Percentiles rank a stretch among this genome's conserved stretches.
phyloP scores from a whole-genome alignment of 2,113 vertebrate genomes.

The Camelus dromedarius region DNA sequence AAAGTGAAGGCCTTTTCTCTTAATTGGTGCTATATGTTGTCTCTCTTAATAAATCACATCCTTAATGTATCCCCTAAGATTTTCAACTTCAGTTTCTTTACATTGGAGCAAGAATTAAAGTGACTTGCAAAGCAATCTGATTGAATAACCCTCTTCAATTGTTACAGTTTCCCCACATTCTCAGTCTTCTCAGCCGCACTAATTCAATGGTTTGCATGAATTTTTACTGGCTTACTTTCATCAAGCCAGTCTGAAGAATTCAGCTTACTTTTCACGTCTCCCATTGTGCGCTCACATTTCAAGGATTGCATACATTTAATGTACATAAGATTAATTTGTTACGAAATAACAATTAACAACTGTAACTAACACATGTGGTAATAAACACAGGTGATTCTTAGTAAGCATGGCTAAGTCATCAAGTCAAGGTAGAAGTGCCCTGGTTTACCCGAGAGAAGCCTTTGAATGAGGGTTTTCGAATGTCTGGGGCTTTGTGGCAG shows the following conservation, averaged over 20 bases:
- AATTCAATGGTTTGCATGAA: background rate
- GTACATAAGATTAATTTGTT: background rate
- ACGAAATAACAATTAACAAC: background rate
- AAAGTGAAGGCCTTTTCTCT: slow-evolving; percentile 47
- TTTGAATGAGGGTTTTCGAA: background rate
- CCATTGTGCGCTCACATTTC: slow-evolving; percentile 8
- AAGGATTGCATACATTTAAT: background rate
- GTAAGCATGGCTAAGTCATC: background rate
- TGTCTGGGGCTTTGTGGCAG: background rate
- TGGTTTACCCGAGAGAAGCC: background rate
- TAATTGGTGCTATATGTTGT: slow-evolving; percentile 73
- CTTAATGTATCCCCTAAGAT: slow-evolving; percentile 51
- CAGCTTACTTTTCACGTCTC: background rate
- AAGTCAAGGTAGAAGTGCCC: background rate
- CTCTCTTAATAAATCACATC: slow-evolving; percentile 58
- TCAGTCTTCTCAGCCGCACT: background rate
- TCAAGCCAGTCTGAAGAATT: slow-evolving; percentile 18
- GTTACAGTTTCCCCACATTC: background rate
- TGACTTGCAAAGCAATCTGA: slow-evolving; percentile 33
- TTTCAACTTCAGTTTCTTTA: slow-evolving; percentile 62
- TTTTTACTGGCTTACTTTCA: background rate
- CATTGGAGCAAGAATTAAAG: slow-evolving; percentile 53
- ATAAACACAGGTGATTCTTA: background rate
- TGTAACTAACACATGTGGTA: background rate
- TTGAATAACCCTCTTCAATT: slow-evolving; percentile 12